These are phyloP conservation scores for Galleria mellonella DNA, from an alignment of 1,140 invertebrate species.

Conservation along the genomic window DNA sequence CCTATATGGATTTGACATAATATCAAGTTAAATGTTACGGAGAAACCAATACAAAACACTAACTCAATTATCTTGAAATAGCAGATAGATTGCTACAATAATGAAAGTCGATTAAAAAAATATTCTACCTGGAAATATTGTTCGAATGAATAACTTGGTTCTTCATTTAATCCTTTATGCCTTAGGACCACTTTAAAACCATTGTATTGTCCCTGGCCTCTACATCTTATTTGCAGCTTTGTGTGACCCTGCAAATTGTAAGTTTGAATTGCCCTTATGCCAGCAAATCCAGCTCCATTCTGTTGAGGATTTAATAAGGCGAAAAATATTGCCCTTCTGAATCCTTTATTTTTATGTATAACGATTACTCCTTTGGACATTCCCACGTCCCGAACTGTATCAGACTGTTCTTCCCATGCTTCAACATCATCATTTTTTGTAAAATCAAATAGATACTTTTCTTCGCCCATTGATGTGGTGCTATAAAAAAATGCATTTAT, in stretches of 20 bases:
- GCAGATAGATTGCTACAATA: no score
- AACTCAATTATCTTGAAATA: no score
- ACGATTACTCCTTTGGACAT: conserved; percentile 79
- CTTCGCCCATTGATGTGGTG: neutral
- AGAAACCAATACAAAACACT: no score
- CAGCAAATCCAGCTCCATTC: conserved; percentile 83
- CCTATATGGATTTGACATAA: no score
- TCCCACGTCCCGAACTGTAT: conserved; percentile 78
- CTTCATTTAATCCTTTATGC: conserved; percentile 75
- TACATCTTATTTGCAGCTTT: conserved; percentile 73
- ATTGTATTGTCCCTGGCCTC: conserved; percentile 75
- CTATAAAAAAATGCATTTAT: no score
- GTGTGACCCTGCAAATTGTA: conserved; percentile 71
- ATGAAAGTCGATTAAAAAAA: no score
- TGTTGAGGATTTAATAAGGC: conserved; percentile 80
- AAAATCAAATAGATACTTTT: conserved; percentile 57
- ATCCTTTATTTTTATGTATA: conserved; percentile 76
- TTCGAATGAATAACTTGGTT: conserved; percentile 78
- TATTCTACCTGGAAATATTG: conserved; percentile 76
- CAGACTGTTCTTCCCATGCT: conserved; percentile 78
- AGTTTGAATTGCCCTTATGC: conserved; percentile 65
- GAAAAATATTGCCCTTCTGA: conserved; percentile 80
- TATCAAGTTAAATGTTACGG: no score
- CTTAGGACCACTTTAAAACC: conserved; percentile 79
- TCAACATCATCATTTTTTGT: conserved; percentile 49